These are phyloP conservation scores for Vidua chalybeata DNA, from an alignment of 2,113 vertebrate species.

Conservation along the genomic window DNA sequence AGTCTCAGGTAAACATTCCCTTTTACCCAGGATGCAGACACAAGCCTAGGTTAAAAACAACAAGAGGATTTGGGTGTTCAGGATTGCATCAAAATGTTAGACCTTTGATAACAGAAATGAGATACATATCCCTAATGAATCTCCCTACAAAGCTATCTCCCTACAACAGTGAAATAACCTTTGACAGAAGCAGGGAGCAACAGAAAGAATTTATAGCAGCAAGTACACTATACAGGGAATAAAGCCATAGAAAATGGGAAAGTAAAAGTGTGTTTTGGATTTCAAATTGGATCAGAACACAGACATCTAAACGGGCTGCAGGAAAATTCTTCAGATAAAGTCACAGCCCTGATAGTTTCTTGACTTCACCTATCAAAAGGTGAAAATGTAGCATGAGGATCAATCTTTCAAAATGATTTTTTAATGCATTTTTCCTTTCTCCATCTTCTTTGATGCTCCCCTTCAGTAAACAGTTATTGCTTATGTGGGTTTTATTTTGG, in stretches of 20 bases:
- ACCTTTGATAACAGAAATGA: not conserved
- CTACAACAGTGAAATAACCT: not conserved
- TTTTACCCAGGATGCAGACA: not conserved
- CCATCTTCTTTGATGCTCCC: not conserved
- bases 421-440: not conserved
- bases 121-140: not conserved
- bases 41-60: not conserved
- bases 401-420: not conserved
- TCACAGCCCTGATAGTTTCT: not conserved
- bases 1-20: not conserved
- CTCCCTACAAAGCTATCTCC: not conserved
- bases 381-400: not conserved
- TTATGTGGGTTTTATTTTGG: not conserved
- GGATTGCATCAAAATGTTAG: not conserved
- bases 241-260: not conserved
- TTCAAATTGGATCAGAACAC: not conserved
- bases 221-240: not conserved
- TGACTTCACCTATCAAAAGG: not conserved
- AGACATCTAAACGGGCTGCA: not conserved
- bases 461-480: not conserved
- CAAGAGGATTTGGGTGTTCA: not conserved
- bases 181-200: not conserved
- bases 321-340: not conserved
- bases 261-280: not conserved
- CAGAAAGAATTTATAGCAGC: not conserved